Base-by-base conservation (phyloP, 35 echinoderm and acorn worm species). In the Acanthaster planci region DNA sequence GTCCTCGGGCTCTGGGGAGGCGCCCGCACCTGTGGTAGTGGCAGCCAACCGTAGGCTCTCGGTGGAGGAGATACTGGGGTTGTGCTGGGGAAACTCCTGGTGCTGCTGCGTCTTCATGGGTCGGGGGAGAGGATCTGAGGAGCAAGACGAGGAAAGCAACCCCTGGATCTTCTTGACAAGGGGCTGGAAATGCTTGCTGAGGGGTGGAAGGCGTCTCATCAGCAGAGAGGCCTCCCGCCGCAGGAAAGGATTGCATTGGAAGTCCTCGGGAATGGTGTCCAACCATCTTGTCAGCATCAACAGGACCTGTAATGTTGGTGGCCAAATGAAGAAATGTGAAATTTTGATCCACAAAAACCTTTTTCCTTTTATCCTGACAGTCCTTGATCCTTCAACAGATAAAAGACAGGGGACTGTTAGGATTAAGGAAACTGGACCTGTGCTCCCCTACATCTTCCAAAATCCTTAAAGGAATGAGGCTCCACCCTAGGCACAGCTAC, bases 181-280 rank as follows among this genome's bases (percentile, higher is more conserved):
- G 38, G 84, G 84, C 32, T 86, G 84, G 68, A 42, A 50, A 23
- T 39, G 53, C 8, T 77, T 39, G 27, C 52, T 67, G 17, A 89
- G 80, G 18, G 80, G 60, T 3, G 79, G 79, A 7, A 89, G 87
- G 32, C 87, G 60, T 35, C 80, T 58, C 22, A 89, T 42, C 7
- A 89, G 68, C 23, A 83, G 56, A 12, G 87, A 83, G 15, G 87
- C 58, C 21, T 89, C 87, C 17, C 59, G 72, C 1, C 87, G 80
- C 59, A 89, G 42, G 39, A 89, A 64, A 30, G 82, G 56, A 68
- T 89, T 80, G 38, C 68, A 64, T 3, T 76, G 10, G 60, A 89
- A 89, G 35, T 89, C 87, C 47, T 89, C 87, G 19, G 87, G 87
- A 39, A 89, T 89, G 38, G 72, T 60, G 21, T 83, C 80, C 29